These are phyloP conservation scores for Pipistrellus pipistrellus DNA, from an alignment of 2,797 vertebrate species.

Conservation along the genomic window DNA sequence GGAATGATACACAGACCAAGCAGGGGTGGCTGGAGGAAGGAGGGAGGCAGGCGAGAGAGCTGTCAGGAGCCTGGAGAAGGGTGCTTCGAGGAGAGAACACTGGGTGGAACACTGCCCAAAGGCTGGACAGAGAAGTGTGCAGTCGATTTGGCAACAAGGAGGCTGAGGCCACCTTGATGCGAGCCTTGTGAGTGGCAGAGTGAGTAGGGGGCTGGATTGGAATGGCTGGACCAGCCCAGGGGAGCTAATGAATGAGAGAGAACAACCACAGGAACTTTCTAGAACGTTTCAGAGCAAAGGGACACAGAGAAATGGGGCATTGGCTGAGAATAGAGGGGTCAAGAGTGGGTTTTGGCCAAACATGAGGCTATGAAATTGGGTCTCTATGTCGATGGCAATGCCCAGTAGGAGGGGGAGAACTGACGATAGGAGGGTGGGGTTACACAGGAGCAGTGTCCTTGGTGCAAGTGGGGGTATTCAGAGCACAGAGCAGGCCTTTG, in stretches of 20 bases:
- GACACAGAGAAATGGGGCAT: neutral
- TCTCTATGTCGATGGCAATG: neutral
- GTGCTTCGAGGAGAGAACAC: neutral
- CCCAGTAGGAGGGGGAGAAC: neutral
- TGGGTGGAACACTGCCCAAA: accelerated
- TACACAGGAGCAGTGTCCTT: neutral
- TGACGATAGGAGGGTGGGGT: neutral
- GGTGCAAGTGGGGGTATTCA: neutral
- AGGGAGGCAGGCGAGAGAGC: neutral
- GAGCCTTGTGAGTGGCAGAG: neutral
- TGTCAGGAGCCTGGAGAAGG: neutral
- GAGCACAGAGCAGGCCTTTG: neutral
- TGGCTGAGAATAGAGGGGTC: neutral
- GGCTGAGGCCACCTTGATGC: neutral
- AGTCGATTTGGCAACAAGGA: neutral
- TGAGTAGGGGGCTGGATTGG: neutral
- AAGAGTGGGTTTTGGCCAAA: neutral
- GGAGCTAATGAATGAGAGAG: neutral
- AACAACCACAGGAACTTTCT: neutral
- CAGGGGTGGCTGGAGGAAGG: neutral
- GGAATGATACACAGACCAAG: neutral
- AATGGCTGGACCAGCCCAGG: neutral
- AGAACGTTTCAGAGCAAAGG: neutral
- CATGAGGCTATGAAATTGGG: neutral
- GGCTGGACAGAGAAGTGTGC: neutral